Evolutionary conservation across 2,888 invertebrate species (phyloP).

Genomic region (Cheilosia urbana): DNA sequence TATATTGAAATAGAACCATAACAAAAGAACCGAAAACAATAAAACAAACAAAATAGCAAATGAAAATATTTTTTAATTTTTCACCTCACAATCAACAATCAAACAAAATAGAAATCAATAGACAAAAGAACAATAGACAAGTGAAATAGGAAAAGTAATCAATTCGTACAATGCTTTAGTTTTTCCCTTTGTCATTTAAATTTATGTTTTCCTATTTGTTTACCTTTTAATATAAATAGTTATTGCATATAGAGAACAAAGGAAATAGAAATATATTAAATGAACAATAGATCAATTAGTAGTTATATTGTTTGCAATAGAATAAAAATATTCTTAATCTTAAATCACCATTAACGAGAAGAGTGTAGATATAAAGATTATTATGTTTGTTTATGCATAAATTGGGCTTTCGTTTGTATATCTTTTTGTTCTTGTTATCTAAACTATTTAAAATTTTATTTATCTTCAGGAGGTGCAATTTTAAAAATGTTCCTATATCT

Average conservation of each 20-base stretch:
- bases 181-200: conserved; percentile 40
- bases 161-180: conserved; percentile 41
- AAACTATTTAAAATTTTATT: too few species aligned
- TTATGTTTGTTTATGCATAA: too few species aligned
- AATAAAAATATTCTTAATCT: conserved; percentile 58
- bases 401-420: too few species aligned
- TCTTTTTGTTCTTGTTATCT: too few species aligned
- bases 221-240: conserved; percentile 55
- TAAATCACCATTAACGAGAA: conserved; percentile 37
- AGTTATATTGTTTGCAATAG: conserved; percentile 70
- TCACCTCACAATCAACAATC: conserved; percentile 72
- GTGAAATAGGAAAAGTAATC: conserved; percentile 69
- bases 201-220: conserved; percentile 2
- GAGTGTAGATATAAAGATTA: not conserved
- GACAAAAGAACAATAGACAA: conserved; percentile 71
- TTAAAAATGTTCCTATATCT: too few species aligned
- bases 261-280: conserved; percentile 64
- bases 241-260: conserved; percentile 67
- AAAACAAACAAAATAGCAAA: conserved; percentile 62
- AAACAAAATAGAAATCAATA: conserved; percentile 58
- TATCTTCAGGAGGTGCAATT: too few species aligned
- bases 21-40: conserved; percentile 55
- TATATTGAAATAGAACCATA: conserved; percentile 74
- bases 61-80: conserved; percentile 67
- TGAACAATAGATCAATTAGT: conserved; percentile 68